Evolutionary conservation across 2,888 invertebrate genomes (phyloP).

Genomic region (Cantharis flavilabris): DNA sequence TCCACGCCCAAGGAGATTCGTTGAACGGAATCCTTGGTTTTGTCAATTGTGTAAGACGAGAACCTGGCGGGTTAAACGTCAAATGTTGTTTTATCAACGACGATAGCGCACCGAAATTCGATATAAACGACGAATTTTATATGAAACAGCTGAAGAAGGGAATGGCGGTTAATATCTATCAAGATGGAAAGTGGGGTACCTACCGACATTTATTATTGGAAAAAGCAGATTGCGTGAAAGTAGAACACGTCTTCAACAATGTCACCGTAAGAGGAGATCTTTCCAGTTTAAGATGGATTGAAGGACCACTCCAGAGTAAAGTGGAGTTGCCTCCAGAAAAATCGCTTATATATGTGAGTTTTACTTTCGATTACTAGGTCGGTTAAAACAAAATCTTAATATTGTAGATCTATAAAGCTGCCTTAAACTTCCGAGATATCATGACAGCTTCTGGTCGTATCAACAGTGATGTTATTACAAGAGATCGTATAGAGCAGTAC

Average conservation of each 20-base stretch:
- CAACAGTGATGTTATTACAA: constrained; percentile 77
- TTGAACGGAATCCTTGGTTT: constrained; percentile 85
- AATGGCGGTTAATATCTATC: constrained; percentile 78
- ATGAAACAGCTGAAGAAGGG: constrained; percentile 70
- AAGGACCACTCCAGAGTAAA: constrained; percentile 60
- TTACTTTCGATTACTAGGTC: not conserved
- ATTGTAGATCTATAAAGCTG: constrained; percentile 74
- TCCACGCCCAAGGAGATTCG: constrained; percentile 66
- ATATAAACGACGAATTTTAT: constrained; percentile 67
- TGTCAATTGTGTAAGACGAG: constrained; percentile 82
- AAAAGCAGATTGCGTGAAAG: constrained; percentile 55
- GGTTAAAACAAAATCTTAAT: constrained; percentile 46
- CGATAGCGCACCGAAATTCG: constrained; percentile 65
- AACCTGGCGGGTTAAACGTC: constrained; percentile 63
- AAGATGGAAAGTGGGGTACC: constrained; percentile 64
- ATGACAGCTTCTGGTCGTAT: constrained; percentile 92
- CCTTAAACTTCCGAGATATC: constrained; percentile 91
- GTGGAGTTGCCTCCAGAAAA: constrained; percentile 33
- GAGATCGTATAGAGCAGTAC: constrained; percentile 57
- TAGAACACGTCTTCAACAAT: constrained; percentile 77
- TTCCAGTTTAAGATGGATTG: constrained; percentile 82
- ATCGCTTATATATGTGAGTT: constrained; percentile 31
- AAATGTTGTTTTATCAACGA: constrained; percentile 68
- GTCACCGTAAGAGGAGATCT: constrained; percentile 82
- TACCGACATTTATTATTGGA: constrained; percentile 80